Evolutionary conservation across 92 coral and sea anemone species (phyloP).

Genomic region (Nematostella vectensis): DNA sequence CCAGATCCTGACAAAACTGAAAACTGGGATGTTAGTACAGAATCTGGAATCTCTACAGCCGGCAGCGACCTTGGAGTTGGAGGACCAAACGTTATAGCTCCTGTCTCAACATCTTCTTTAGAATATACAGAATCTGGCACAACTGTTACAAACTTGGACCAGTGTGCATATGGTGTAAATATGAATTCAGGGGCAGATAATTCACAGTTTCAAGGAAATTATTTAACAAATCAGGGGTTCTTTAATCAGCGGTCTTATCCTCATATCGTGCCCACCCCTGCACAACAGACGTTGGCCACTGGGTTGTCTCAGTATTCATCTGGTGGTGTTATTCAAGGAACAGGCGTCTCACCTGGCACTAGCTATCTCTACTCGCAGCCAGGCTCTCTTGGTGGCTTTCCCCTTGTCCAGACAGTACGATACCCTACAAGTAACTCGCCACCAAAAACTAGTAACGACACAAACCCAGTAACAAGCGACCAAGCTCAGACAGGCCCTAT

Average conservation of each 20-base stretch:
- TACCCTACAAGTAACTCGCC: slow-evolving; percentile 79
- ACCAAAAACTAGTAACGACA: slow-evolving; percentile 60
- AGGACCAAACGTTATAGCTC: slow-evolving; percentile 63
- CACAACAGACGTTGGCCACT: slow-evolving; percentile 23
- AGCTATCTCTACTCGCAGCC: slow-evolving; percentile 79
- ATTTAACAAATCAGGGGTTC: slow-evolving; percentile 71
- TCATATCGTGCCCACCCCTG: slow-evolving; percentile 85
- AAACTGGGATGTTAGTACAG: slow-evolving; percentile 56
- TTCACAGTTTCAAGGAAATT: slow-evolving; percentile 79
- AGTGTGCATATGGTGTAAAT: slow-evolving; percentile 74
- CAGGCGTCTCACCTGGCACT: slow-evolving; percentile 71
- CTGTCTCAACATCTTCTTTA: slow-evolving; percentile 60
- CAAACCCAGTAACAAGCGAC: slow-evolving; percentile 35
- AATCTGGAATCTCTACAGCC: slow-evolving; percentile 30
- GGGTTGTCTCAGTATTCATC: slow-evolving; percentile 74
- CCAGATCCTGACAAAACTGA: slow-evolving; percentile 71
- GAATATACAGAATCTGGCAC: slow-evolving; percentile 63
- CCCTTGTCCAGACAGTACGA: slow-evolving; percentile 87
- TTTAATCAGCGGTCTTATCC: slow-evolving; percentile 91
- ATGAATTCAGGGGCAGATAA: slow-evolving; percentile 53
- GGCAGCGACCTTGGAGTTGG: slow-evolving; percentile 65
- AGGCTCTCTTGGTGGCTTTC: slow-evolving; percentile 71
- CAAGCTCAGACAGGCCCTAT: slow-evolving; percentile 60
- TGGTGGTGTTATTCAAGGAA: slow-evolving; percentile 73
- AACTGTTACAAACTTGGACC: slow-evolving; percentile 80